phyloP scores from a whole-genome alignment of 2,113 vertebrate species.

The Cephalopterus ornatus region DNA sequence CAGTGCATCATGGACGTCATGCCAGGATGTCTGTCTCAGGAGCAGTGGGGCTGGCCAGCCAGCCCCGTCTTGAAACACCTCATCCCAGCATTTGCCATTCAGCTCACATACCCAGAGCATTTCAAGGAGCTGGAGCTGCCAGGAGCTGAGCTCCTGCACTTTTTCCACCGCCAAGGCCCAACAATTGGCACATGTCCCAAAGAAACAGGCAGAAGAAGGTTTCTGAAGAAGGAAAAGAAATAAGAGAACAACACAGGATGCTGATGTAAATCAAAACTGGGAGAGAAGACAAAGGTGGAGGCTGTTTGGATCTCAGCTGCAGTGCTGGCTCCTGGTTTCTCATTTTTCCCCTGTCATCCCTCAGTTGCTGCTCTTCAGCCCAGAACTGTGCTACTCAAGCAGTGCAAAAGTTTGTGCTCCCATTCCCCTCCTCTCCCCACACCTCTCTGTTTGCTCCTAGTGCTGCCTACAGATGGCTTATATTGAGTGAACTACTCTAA shows the following conservation, averaged over 20 bases:
- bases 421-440: not conserved
- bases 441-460: not conserved
- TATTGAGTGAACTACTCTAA: not conserved
- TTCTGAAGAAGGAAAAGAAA: slow-evolving; percentile 38
- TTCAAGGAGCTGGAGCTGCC: slow-evolving; percentile 6
- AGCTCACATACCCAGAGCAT: not conserved
- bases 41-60: not conserved
- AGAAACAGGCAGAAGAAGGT: slow-evolving; percentile 37
- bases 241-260: slow-evolving; percentile 20
- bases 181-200: slow-evolving; percentile 8
- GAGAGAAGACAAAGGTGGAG: not conserved
- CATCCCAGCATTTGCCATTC: slow-evolving; percentile 27
- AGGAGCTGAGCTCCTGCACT: not conserved
- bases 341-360: not conserved
- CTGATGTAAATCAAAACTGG: slow-evolving; percentile 43
- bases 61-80: not conserved
- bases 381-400: accelerated
- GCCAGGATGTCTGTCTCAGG: not conserved
- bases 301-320: not conserved
- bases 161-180: not conserved
- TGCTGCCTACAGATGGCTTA: not conserved
- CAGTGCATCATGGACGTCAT: not conserved
- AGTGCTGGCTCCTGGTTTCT: not conserved
- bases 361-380: not conserved
- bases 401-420: not conserved